Evolutionary conservation across 2,113 vertebrate species (phyloP).

Genomic region (Danio rerio): DNA sequence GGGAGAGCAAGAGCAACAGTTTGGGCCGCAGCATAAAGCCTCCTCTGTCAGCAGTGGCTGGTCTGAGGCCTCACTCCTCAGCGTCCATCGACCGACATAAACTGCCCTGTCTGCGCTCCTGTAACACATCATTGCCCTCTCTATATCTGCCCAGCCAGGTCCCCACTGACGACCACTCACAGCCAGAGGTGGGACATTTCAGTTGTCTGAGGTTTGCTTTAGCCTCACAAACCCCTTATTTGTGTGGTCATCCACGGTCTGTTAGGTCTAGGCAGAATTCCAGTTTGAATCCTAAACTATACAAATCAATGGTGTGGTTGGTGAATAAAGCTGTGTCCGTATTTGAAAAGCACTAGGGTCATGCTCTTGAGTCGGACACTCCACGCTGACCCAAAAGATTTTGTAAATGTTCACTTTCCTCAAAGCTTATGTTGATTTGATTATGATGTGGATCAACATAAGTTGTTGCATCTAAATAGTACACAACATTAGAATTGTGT

Average conservation of each 20-base stretch:
- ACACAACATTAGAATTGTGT: no score
- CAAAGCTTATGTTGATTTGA: no score
- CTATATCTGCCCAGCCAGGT: conserved; percentile 82
- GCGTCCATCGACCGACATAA: conserved; percentile 83
- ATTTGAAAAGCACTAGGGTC: no score
- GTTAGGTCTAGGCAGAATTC: no score
- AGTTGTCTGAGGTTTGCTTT: conserved; percentile 25
- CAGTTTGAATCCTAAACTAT: no score
- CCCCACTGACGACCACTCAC: conserved; percentile 59
- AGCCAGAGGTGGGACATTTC: conserved; percentile 64
- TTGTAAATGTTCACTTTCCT: no score
- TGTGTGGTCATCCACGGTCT: not conserved
- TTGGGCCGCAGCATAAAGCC: conserved; percentile 83
- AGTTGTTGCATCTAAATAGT: no score
- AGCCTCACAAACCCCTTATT: not conserved
- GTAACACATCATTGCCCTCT: conserved; percentile 85
- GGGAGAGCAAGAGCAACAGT: conserved; percentile 91
- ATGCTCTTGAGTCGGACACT: no score
- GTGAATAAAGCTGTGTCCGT: no score
- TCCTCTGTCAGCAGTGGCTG: conserved; percentile 67
- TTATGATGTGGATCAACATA: no score
- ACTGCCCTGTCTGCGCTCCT: conserved; percentile 78
- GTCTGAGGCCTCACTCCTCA: conserved; percentile 82
- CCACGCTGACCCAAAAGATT: no score
- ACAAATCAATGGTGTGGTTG: no score